Evolutionary conservation across 2,888 invertebrate genomes (phyloP), one percentile per base, ranked within the genome.

Genomic region (Dermolepida albohirtum): DNA sequence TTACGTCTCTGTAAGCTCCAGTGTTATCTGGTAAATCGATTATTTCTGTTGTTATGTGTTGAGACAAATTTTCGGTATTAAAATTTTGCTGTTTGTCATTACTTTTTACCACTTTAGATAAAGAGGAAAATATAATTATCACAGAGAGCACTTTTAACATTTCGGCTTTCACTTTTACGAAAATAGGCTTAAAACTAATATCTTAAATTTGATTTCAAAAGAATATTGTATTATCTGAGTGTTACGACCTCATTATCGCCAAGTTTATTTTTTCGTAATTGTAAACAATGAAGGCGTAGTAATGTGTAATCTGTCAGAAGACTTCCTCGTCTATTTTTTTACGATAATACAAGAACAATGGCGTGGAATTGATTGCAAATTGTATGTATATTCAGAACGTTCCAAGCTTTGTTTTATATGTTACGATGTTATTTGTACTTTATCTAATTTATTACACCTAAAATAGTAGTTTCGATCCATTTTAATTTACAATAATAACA

Each of bases 21-120:
- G 47, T 29, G 44, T 62, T 47, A 34, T 62, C 47, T 27, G 59
- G 59, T 16, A 62, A 29, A 47, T 62, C 59, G 10, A 62, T 62
- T 34, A 62, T 47, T 34, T 34, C 47, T 10, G 59, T 62, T 11
- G 8, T 14, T n/a, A 62, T 29, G 16, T 34, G n/a, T 11, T 17
- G 29, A 11, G 16, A 34, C 4, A 62, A 14, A 47, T 34, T 62
- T 62, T 47, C 34, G 1, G 14, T 47, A n/a, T 62, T 47, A 17
- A 14, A 16, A 10, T 29, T 47, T 47, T 29, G 1, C 5, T 7
- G 12, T 5, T 8, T 8, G 2, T 62, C 34, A 2, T 62, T 16
- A 6, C 11, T 5, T 29, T 10, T 14, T 5, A 8, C 34, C n/a
- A 16, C 16, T 6, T 8, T 11, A 1, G 5, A 47, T 7, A 29